Evolutionary conservation across 1,140 invertebrate genomes (phyloP), one percentile per base, ranked within the genome.

Genomic region (Drosophila tropicalis): DNA sequence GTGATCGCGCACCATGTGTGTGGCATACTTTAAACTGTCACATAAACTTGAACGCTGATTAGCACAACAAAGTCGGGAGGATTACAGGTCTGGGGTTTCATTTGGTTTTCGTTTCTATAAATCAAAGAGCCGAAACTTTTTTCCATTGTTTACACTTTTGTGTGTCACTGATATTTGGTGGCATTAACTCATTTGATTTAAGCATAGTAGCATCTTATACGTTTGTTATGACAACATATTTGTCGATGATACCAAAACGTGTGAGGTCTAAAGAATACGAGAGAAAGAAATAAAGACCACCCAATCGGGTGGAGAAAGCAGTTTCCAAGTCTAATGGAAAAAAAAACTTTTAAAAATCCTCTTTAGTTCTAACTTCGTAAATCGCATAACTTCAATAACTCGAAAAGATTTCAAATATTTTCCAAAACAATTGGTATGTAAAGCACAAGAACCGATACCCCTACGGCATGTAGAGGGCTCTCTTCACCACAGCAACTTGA

Each of bases 1-100:
- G 12, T 57, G 4, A 71, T 40, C 75, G 44, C 79, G 68, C 13
- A 56, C 74, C 19, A 70, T 77, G 82, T 70, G 89, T 91, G 84
- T 91, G 89, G 84, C 81, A 76, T 85, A 80, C 78, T 89, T 89
- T 89, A 89, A 89, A 89, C 82, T 84, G 84, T 89, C 84, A 89
- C 84, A 89, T 89, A 89, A 89, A 89, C 80, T 89, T 89, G 85
- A 84, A 89, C 77, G 77, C 84, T 89, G 84, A 89, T 89, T 89
- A 89, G 84, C 84, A 89, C 84, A 89, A 89, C 84, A 89, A 89
- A 85, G 84, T 90, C 84, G 84, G 70, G 67, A 87, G 84, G 83
- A 87, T 89, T 89, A 89, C 58, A 68, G 72, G 39, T 57, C 63
- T 56, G 66, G 12, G 41, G 15, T 22, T 62, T 51, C 44, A 51